Evolutionary conservation across 2,113 vertebrate species (phyloP).

Genomic region (Dicentrarchus labrax): DNA sequence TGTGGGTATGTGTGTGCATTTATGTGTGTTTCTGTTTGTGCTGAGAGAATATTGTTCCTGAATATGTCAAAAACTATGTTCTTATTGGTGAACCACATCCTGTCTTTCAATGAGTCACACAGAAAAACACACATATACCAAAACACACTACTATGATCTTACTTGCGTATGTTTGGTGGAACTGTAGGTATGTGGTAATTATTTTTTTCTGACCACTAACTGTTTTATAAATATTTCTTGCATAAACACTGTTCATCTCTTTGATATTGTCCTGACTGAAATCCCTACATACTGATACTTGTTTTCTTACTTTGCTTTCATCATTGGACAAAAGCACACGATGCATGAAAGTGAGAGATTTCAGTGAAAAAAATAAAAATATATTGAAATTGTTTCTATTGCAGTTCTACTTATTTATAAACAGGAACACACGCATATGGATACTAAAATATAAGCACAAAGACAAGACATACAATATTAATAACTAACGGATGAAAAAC

Average conservation of each 20-base stretch:
- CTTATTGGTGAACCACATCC: constrained; percentile 73
- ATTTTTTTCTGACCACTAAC: constrained; percentile 1
- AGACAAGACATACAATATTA: not conserved
- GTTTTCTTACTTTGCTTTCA: not conserved
- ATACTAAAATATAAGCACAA: not conserved
- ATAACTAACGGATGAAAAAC: not conserved
- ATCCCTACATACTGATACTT: not conserved
- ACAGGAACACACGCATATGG: not conserved
- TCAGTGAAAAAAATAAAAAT: not conserved
- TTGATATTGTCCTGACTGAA: not conserved
- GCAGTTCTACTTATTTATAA: not conserved
- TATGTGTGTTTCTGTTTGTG: constrained; percentile 72
- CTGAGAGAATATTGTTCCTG: constrained; percentile 64
- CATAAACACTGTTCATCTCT: not conserved
- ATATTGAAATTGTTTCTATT: not conserved
- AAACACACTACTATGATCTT: constrained; percentile 39
- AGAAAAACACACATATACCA: constrained; percentile 55
- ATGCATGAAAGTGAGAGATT: not conserved
- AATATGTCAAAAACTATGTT: constrained; percentile 62
- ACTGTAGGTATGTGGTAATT: constrained; percentile 12
- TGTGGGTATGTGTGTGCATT: constrained; percentile 61
- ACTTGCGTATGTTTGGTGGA: constrained; percentile 14
- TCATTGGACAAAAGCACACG: not conserved
- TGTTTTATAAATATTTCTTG: constrained; percentile 14
- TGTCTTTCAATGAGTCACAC: constrained; percentile 70